phyloP scores from a whole-genome alignment of 2,113 vertebrate species.

The Nothobranchius furzeri region DNA sequence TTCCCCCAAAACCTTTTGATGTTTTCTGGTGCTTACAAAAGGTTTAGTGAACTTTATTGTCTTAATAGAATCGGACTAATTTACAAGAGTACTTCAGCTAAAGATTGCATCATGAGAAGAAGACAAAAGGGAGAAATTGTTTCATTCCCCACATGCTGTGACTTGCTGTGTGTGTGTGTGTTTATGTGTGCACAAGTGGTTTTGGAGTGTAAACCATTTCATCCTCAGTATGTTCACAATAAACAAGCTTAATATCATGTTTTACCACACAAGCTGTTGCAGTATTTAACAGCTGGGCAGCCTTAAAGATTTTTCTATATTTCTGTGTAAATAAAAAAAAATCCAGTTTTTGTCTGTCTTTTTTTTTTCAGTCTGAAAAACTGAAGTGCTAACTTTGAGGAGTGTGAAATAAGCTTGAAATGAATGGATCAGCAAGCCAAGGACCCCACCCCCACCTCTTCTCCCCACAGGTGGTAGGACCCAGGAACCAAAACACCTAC shows the following conservation, averaged over 20 bases:
- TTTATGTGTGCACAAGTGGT: background rate
- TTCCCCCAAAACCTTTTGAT: slow-evolving; percentile 15
- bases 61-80: slow-evolving; percentile 47
- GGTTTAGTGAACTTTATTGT: slow-evolving; percentile 43
- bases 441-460: too few species aligned
- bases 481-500: too few species aligned
- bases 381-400: too few species aligned
- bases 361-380: background rate
- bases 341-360: background rate
- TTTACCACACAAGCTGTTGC: background rate
- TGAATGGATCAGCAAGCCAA: too few species aligned
- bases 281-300: background rate
- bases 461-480: too few species aligned
- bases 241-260: background rate
- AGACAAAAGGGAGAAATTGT: slow-evolving; percentile 54
- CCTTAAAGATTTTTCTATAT: background rate
- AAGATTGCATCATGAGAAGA: slow-evolving; percentile 8
- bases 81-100: slow-evolving; percentile 35
- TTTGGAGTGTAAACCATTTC: background rate
- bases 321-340: background rate
- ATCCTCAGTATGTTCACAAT: background rate
- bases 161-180: background rate
- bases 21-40: slow-evolving; percentile 20
- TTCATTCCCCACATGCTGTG: slow-evolving; percentile 44
- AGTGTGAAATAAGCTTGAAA: too few species aligned